Conservation (phyloP, 2,113 vertebrate species). For the Hiodon tergisus region DNA sequence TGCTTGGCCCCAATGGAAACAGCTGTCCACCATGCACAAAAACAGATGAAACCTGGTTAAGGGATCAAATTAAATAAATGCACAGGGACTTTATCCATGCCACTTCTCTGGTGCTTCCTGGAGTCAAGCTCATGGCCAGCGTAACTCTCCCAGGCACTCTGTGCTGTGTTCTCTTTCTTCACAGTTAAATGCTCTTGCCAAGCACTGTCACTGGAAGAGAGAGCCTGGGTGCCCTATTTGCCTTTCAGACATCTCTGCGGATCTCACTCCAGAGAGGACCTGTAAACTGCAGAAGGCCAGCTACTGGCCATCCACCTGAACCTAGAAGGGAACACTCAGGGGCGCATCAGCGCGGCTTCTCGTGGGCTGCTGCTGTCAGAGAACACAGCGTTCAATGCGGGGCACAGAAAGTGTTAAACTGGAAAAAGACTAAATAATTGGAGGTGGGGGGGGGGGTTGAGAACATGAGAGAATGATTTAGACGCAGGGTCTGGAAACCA, state of each 20-base stretch:
- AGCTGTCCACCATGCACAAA: neutral
- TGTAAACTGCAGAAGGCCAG: neutral
- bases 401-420: constrained; percentile 6
- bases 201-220: too few relatives aligned
- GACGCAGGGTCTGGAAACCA: constrained; percentile 47
- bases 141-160: too few relatives aligned
- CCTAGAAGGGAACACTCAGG: neutral
- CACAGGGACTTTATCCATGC: too few relatives aligned
- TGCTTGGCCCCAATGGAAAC: neutral
- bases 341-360: neutral
- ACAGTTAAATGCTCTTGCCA: too few relatives aligned
- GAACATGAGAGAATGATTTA: constrained; percentile 23
- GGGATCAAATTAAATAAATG: too few relatives aligned
- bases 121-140: too few relatives aligned
- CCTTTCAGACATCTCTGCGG: neutral
- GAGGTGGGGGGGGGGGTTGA: constrained; percentile 2
- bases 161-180: too few relatives aligned
- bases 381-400: neutral
- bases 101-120: too few relatives aligned
- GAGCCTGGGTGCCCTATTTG: neutral
- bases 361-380: neutral
- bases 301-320: too few relatives aligned
- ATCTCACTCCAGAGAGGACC: neutral
- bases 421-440: constrained; percentile 12
- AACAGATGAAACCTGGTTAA: neutral